Base-by-base conservation (phyloP, 2,113 vertebrate genomes). In the Rhodinocichla rosea region DNA sequence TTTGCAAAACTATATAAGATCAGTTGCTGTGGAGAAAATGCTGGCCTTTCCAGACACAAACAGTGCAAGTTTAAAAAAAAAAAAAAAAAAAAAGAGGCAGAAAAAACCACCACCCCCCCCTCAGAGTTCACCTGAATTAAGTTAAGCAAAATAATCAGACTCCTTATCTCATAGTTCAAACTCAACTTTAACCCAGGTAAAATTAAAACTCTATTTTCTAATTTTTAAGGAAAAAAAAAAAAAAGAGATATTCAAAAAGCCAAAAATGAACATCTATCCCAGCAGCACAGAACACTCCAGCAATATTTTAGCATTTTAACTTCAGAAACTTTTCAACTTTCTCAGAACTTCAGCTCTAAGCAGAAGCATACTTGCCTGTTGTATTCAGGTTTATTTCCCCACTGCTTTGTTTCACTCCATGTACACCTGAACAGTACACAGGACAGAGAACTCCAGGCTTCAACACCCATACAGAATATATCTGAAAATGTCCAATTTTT, bases 41-140 rank as follows among this genome's bases (percentile, higher is more conserved):
- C 44, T 37, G 49, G n/a, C 40, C 20, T 62, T 83, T 68, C 20
- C 63, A 80, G 24, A 69, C 11, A 42, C 23, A 39, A 47, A 67
- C 0, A 5, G 28, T 1, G 3, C 17, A 80, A 79, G 6, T 40
- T 59, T 27, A n/a, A n/a, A n/a, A n/a, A n/a, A n/a, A n/a, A n/a
- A n/a, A n/a, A n/a, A 11, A 27, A 26, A 24, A 33, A 75, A 27
- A 22, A 16, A 20, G 16, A 27, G 30, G 13, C 23, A 28, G 60
- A n/a, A 9, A 7, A 50, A 67, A 13, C 7, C 47, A 23, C 3
- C 1, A 1, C 13, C 9, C 27, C 1, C 1, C 13, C 9, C 27
- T 60, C 42, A 59, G 24, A 78, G 55, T 65, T 76, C 28, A 53
- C 50, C n/a, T 73, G 40, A 62, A 91, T 65, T 79, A 73, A 57